Evolutionary conservation across 2,113 vertebrate species (phyloP), one percentile per base, ranked within the genome.

Genomic region (Poecilia latipinna): DNA sequence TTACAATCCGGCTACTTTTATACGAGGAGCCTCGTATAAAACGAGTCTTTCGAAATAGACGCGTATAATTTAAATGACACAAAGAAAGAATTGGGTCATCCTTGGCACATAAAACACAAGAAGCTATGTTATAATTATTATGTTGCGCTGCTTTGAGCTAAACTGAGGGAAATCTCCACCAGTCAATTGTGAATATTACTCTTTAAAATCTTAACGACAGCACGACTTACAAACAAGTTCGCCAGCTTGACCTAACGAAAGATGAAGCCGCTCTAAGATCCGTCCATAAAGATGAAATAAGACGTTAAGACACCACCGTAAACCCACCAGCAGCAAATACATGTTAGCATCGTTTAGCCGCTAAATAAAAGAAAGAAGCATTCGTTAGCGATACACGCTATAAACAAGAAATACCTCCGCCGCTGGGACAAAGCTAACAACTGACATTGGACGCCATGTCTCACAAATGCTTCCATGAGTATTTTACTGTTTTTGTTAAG

Each of bases 351-450:
- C 26, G 74, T n/a, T 35, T n/a, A 57, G 74, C 62, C 17, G 1
- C 42, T 44, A 73, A 39, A 44, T 19, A 71, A 61, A 72, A 70
- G 8, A n/a, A 67, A 54, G 12, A 12, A 3, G 24, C 54, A 15
- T 42, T 8, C 22, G 29, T 12, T 12, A 1, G 4, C 15, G 7
- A n/a, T 29, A 0, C 24, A 24, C n/a, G 4, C 51, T n/a, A 8
- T 11, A n/a, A 57, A 24, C 28, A n/a, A 28, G 3, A 3, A 17
- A 12, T 1, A 8, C 0, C 0, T 0, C 2, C 42, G 78, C n/a
- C 4, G 5, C n/a, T 1, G 2, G 0, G 1, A 12, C 0, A 2
- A 1, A 2, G 0, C 15, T 19, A 22, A 0, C 1, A 33, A 22
- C 2, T 44, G 8, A 4, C 0, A 11, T 15, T 32, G 0, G 3